Evolutionary conservation across 2,113 vertebrate genomes (phyloP).

Genomic region (Mesembrinibis cayennensis): DNA sequence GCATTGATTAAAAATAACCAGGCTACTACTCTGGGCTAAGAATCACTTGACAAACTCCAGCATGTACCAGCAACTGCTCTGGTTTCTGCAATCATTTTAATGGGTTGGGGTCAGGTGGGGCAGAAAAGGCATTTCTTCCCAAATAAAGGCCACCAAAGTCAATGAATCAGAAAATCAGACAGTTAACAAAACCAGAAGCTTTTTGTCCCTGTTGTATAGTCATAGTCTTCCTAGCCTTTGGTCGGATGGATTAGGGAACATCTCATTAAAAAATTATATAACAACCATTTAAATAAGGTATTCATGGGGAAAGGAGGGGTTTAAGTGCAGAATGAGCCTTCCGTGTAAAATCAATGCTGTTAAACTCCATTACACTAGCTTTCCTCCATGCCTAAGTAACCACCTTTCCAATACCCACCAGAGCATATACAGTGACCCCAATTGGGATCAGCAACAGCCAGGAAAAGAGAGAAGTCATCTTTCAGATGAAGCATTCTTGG

Average conservation of each 20-base stretch:
- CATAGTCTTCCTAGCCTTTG: neutral
- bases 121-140: neutral
- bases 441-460: neutral
- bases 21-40: constrained; percentile 21
- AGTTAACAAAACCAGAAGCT: constrained; percentile 1
- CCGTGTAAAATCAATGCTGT: constrained; percentile 36
- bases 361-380: constrained; percentile 31
- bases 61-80: constrained; percentile 43
- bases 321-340: constrained; percentile 41
- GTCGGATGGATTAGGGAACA: neutral
- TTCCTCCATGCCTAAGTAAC: neutral
- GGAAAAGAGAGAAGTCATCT: neutral
- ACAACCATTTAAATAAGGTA: constrained; percentile 45
- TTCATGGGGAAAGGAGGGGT: constrained; percentile 8
- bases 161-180: constrained; percentile 12
- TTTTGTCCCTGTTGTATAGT: neutral
- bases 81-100: constrained; percentile 57
- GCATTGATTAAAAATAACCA: constrained; percentile 72
- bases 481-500: neutral
- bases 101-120: constrained; percentile 5
- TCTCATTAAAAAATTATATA: constrained; percentile 52
- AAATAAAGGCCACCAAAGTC: neutral
- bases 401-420: neutral
- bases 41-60: constrained; percentile 60
- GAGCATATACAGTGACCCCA: neutral